phyloP scores from a whole-genome alignment of 2,888 invertebrate genomes.

The Epistrophe grossulariae region DNA sequence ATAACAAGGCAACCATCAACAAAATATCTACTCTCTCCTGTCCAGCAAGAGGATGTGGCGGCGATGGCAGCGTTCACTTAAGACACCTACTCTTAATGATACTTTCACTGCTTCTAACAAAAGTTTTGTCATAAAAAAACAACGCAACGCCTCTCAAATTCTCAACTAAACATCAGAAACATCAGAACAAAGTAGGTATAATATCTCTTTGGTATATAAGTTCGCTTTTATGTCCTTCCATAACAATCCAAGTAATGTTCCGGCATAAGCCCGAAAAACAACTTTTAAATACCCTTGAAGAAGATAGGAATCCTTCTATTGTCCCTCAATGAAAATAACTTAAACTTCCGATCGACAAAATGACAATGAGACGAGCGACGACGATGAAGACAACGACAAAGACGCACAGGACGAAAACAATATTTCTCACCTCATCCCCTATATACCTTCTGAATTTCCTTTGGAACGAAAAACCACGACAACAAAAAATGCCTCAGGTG shows the following conservation, averaged over 20 bases:
- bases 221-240: slow-evolving; percentile 55
- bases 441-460: background rate
- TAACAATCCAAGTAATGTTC: slow-evolving; percentile 72
- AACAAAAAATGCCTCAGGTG: slow-evolving; percentile 29
- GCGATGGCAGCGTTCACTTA: slow-evolving; percentile 9
- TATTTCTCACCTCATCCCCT: slow-evolving; percentile 7
- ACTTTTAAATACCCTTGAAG: slow-evolving; percentile 52
- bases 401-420: background rate
- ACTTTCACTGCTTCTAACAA: slow-evolving; percentile 49
- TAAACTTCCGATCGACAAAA: slow-evolving; percentile 47
- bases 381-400: no score
- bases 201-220: slow-evolving; percentile 53
- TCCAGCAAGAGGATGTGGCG: background rate
- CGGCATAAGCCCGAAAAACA: slow-evolving; percentile 60
- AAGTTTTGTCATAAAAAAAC: slow-evolving; percentile 67
- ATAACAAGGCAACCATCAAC: background rate
- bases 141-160: slow-evolving; percentile 4
- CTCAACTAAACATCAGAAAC: slow-evolving; percentile 31
- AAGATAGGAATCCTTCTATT: slow-evolving; percentile 42
- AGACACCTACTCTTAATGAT: slow-evolving; percentile 54
- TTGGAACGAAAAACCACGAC: slow-evolving; percentile 13
- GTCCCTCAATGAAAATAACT: slow-evolving; percentile 49
- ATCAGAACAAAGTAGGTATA: slow-evolving; percentile 30
- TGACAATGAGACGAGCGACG: background rate
- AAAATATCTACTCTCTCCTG: background rate